phyloP scores from a whole-genome alignment of 2,797 vertebrate genomes.

The Botia kubotai region DNA sequence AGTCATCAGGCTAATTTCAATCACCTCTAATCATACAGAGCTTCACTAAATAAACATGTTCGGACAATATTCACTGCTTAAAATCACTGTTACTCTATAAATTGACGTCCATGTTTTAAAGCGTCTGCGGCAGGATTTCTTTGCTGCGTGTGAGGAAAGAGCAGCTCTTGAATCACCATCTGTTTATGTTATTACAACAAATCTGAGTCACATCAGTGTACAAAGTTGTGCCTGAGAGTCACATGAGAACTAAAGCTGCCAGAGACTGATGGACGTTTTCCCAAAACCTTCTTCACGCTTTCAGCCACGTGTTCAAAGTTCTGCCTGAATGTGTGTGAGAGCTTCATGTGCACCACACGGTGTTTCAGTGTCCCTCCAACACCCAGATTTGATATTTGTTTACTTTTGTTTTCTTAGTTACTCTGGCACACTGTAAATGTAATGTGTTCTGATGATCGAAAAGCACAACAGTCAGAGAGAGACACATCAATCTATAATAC shows the following conservation, averaged over 20 bases:
- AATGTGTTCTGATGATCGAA: not conserved
- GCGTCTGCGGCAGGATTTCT: not conserved
- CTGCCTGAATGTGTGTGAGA: slow-evolving; percentile 42
- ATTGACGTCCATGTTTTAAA: slow-evolving; percentile 1
- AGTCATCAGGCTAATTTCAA: not conserved
- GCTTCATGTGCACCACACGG: slow-evolving; percentile 48
- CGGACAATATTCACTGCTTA: not conserved
- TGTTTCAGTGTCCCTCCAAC: slow-evolving; percentile 38
- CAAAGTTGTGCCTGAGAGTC: slow-evolving; percentile 50
- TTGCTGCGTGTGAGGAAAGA: slow-evolving; percentile 42
- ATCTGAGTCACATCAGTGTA: slow-evolving; percentile 50
- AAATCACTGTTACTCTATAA: not conserved
- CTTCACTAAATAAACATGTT: too few relatives aligned
- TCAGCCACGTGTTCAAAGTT: slow-evolving; percentile 60
- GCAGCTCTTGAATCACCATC: slow-evolving; percentile 38
- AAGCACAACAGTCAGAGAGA: not conserved
- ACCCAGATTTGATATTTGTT: slow-evolving; percentile 32
- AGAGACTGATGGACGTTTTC: slow-evolving; percentile 53
- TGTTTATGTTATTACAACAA: slow-evolving; percentile 46
- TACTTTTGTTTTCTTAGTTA: slow-evolving; percentile 19
- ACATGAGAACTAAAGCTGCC: slow-evolving; percentile 49
- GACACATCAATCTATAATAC: slow-evolving; percentile 3
- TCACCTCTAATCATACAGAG: too few relatives aligned
- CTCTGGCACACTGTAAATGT: not conserved
- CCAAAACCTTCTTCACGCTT: slow-evolving; percentile 51